phyloP scores from a whole-genome alignment of 1,140 invertebrate species.

The Plodia interpunctella region DNA sequence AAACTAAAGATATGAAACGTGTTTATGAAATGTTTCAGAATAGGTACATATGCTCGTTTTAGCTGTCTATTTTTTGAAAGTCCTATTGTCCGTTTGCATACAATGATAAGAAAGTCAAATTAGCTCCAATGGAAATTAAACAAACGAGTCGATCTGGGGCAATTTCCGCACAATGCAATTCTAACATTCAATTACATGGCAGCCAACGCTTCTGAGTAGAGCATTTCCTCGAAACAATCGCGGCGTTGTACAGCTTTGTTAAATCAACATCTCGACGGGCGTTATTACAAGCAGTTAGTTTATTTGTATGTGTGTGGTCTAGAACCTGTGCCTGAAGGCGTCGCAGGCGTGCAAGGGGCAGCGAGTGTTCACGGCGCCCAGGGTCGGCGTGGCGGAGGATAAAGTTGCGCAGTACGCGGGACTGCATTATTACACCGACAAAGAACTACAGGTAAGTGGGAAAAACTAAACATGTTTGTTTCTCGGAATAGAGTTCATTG shows the following conservation, averaged over 20 bases:
- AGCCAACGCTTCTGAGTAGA: neutral
- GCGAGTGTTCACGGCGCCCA: slow-evolving; percentile 85
- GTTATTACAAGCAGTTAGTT: slow-evolving; percentile 25
- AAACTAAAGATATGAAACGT: no score
- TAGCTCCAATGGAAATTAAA: neutral
- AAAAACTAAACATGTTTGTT: neutral
- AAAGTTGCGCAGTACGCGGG: slow-evolving; percentile 94
- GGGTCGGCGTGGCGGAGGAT: slow-evolving; percentile 92
- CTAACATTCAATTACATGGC: slow-evolving; percentile 3
- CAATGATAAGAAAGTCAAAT: slow-evolving; percentile 1
- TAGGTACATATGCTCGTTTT: neutral
- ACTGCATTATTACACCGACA: slow-evolving; percentile 95
- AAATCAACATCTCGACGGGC: slow-evolving; percentile 28
- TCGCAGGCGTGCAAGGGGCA: slow-evolving; percentile 90
- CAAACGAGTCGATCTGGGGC: slow-evolving; percentile 2
- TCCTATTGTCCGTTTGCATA: neutral
- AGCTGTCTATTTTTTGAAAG: neutral
- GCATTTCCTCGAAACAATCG: slow-evolving; percentile 14
- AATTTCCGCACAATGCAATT: slow-evolving; percentile 2
- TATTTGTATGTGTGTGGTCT: slow-evolving; percentile 50
- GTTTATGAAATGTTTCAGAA: neutral
- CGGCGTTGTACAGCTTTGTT: slow-evolving; percentile 18
- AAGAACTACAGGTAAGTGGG: slow-evolving; percentile 86
- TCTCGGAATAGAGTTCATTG: slow-evolving; percentile 8
- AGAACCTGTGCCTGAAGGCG: slow-evolving; percentile 93